These are phyloP conservation scores for Drosophila prostipennis DNA, from an alignment of 2,888 invertebrate genomes.

Conservation along the genomic window DNA sequence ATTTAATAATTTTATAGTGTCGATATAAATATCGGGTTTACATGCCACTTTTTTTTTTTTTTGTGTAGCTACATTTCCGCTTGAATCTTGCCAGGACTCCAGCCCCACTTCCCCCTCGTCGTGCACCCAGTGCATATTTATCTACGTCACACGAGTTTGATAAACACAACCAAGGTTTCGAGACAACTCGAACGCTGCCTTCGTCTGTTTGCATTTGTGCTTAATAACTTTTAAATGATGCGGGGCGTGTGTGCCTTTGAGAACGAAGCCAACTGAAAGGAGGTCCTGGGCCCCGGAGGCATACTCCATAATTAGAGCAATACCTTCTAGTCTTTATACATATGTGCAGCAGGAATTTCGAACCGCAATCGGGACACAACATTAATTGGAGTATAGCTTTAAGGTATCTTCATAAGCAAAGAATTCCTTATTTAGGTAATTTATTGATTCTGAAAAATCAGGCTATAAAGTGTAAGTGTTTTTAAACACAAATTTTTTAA, in stretches of 20 bases:
- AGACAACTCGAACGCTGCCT: conserved; percentile 52
- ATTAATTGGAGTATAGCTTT: neutral
- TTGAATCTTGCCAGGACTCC: conserved; percentile 26
- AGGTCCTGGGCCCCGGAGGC: conserved; percentile 4
- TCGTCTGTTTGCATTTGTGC: conserved; percentile 61
- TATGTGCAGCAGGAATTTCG: conserved; percentile 5
- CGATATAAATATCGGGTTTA: too few relatives aligned
- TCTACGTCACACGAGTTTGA: conserved; percentile 61
- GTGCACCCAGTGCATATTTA: conserved; percentile 44
- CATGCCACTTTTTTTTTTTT: neutral
- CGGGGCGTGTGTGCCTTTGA: conserved; percentile 22
- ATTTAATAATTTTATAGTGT: too few relatives aligned
- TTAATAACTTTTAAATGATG: conserved; percentile 64
- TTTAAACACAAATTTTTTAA: too few relatives aligned
- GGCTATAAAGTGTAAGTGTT: too few relatives aligned
- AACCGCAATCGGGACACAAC: neutral
- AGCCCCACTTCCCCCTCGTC: neutral
- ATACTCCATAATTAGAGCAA: conserved; percentile 31
- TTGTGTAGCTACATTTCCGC: conserved; percentile 31
- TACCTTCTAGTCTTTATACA: neutral
- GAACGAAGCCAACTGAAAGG: conserved; percentile 15
- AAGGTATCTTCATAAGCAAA: neutral
- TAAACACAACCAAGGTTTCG: conserved; percentile 54
- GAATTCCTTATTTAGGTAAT: too few relatives aligned
- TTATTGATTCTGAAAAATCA: too few relatives aligned